phyloP scores from a whole-genome alignment of 2,888 invertebrate genomes.

The Latrodectus hesperus region DNA sequence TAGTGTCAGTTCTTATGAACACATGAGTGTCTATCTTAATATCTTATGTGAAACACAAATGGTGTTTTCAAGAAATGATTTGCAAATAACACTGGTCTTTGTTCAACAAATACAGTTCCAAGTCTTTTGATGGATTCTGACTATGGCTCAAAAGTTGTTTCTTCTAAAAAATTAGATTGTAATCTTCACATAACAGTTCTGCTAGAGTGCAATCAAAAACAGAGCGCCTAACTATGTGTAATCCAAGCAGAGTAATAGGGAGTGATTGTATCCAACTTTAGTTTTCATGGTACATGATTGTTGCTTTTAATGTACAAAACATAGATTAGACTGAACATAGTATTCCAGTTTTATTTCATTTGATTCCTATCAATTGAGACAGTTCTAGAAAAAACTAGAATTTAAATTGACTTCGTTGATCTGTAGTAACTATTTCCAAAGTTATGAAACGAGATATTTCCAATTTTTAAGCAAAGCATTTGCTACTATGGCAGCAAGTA shows the following conservation, averaged over 20 bases:
- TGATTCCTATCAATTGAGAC: constrained; percentile 11
- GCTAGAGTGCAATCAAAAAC: background rate
- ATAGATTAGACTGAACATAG: background rate
- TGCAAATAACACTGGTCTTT: too few species aligned
- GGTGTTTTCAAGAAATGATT: too few species aligned
- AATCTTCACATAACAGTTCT: background rate
- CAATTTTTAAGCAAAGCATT: too few species aligned
- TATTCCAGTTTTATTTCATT: background rate
- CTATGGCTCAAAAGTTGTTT: constrained; percentile 2
- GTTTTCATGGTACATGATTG: background rate
- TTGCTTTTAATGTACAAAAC: background rate
- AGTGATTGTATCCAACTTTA: background rate
- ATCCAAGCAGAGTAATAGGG: background rate
- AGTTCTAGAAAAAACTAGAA: background rate
- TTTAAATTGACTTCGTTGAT: background rate
- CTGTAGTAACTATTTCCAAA: background rate
- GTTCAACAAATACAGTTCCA: too few species aligned
- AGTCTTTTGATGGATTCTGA: too few species aligned
- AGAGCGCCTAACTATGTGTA: background rate
- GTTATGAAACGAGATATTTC: background rate
- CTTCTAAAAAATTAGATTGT: background rate
- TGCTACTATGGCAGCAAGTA: background rate
- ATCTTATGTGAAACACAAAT: background rate
- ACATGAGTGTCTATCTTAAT: background rate
- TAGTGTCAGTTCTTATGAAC: background rate